These are phyloP conservation scores for Aspidiotus rigidus DNA, from an alignment of 2,888 invertebrate genomes.

Conservation along the genomic window DNA sequence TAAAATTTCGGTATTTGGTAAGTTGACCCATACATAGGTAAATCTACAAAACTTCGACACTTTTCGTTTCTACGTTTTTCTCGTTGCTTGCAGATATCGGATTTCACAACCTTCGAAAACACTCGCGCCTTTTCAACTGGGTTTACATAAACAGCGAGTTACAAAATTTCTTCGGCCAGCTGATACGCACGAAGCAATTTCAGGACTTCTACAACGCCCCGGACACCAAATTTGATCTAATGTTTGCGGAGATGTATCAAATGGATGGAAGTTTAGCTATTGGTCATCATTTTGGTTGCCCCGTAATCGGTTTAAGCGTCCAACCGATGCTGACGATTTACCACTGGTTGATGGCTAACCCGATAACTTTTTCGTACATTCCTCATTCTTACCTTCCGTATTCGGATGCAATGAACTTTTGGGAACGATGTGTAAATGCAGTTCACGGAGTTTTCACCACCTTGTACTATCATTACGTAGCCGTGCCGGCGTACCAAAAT, in stretches of 20 bases:
- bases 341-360: slow-evolving; percentile 12
- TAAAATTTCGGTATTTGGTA: not conserved
- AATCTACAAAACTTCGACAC: not conserved
- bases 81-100: not conserved
- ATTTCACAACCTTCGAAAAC: not conserved
- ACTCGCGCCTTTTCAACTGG: slow-evolving; percentile 6
- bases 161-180: not conserved
- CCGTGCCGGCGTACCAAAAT: not conserved
- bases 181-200: not conserved
- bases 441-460: not conserved
- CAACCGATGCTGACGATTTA: slow-evolving; percentile 11
- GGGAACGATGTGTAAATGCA: slow-evolving; percentile 10
- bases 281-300: not conserved
- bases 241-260: slow-evolving; percentile 11
- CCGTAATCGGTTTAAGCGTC: slow-evolving; percentile 13
- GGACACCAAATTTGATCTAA: slow-evolving; percentile 16
- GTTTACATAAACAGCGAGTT: not conserved
- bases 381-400: slow-evolving; percentile 17
- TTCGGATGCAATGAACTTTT: slow-evolving; percentile 26
- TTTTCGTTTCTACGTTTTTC: not conserved
- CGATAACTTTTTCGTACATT: slow-evolving; percentile 12
- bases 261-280: slow-evolving; percentile 6
- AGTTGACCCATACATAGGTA: not conserved
- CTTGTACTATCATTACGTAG: not conserved
- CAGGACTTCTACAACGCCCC: not conserved